These are phyloP conservation scores for Vombatus ursinus DNA, from an alignment of 2,113 vertebrate genomes.

Conservation along the genomic window DNA sequence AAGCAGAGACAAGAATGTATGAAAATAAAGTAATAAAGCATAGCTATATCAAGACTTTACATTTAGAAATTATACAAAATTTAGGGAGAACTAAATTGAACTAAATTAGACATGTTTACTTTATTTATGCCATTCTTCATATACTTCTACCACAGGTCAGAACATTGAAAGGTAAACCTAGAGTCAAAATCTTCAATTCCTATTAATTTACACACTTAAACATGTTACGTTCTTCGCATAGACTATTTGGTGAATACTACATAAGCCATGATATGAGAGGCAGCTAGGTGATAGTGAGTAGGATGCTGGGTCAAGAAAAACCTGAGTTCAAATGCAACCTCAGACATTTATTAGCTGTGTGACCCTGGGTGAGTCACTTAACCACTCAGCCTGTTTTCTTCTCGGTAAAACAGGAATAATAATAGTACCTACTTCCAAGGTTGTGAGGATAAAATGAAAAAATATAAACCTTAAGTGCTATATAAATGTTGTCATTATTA, in stretches of 20 bases:
- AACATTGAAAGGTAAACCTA: not conserved
- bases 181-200: not conserved
- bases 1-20: not conserved
- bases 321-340: not conserved
- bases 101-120: not conserved
- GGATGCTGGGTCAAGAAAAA: not conserved
- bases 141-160: not conserved
- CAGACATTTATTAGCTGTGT: not conserved
- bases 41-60: conserved; percentile 12
- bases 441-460: not conserved
- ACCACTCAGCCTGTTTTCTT: not conserved
- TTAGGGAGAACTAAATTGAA: not conserved
- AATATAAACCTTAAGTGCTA: not conserved
- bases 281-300: not conserved
- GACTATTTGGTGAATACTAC: not conserved
- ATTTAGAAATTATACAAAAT: conserved; percentile 18
- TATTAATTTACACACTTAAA: not conserved
- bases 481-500: not conserved
- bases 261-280: not conserved
- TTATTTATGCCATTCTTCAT: not conserved
- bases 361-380: not conserved
- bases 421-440: not conserved
- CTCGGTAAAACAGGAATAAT: not conserved
- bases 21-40: conserved; percentile 25
- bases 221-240: not conserved